Evolutionary conservation across 2,113 vertebrate genomes (phyloP).

Genomic region (Chlorocebus sabaeus): DNA sequence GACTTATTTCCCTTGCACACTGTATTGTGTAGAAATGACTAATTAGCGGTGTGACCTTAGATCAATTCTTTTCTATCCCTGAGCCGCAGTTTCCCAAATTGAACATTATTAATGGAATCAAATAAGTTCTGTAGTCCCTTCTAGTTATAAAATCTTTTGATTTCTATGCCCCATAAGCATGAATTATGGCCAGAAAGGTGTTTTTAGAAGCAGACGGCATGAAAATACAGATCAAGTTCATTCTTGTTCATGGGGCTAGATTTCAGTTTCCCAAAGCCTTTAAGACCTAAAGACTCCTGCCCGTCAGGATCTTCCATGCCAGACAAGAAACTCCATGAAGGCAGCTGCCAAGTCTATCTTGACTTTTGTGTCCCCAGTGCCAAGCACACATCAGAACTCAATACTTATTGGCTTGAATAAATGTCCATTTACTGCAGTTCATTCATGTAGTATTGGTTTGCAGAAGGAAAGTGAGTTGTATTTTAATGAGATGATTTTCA

Average conservation of each 20-base stretch:
- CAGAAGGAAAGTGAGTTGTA: background rate
- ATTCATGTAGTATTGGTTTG: no score
- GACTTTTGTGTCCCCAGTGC: background rate
- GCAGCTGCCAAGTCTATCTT: background rate
- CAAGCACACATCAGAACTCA: background rate
- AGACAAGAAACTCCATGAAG: background rate
- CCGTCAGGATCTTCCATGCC: background rate
- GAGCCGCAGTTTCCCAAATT: background rate
- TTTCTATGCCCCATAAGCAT: background rate
- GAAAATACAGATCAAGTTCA: background rate
- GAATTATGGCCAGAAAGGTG: background rate
- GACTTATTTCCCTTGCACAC: background rate
- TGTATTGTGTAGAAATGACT: background rate
- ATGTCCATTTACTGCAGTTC: no score
- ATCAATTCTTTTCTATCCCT: background rate
- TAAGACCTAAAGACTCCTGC: background rate
- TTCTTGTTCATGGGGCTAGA: background rate
- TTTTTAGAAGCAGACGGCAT: background rate
- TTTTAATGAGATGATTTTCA: slow-evolving; percentile 41
- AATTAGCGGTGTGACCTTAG: background rate
- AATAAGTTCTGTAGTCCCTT: background rate
- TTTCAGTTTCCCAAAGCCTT: slow-evolving; percentile 14
- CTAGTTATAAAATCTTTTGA: background rate
- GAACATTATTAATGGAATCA: background rate
- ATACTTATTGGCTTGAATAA: background rate